phyloP scores from a whole-genome alignment of 2,888 invertebrate genomes.

The Ceratothoa steindachneri region DNA sequence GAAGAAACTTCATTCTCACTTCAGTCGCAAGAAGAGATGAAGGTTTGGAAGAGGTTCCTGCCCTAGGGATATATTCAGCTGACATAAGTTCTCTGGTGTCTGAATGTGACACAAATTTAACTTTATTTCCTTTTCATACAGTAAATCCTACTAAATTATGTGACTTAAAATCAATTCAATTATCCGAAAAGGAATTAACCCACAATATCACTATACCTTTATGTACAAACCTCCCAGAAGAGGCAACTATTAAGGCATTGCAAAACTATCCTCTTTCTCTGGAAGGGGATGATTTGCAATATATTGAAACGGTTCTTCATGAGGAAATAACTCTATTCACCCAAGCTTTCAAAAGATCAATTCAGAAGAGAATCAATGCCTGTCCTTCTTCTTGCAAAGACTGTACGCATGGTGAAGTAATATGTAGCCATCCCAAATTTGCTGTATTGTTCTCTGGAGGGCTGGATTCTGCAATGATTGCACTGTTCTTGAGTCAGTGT shows the following conservation, averaged over 20 bases:
- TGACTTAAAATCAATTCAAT: constrained; percentile 13
- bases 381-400: constrained; percentile 33
- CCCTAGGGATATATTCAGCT: constrained; percentile 54
- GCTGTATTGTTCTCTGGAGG: constrained; percentile 93
- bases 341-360: constrained; percentile 51
- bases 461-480: constrained; percentile 88
- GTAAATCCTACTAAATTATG: background rate
- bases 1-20: constrained; percentile 48
- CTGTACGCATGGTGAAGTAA: constrained; percentile 18
- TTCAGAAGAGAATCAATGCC: constrained; percentile 49
- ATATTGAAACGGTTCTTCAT: background rate
- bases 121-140: background rate
- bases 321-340: constrained; percentile 49
- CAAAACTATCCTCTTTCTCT: background rate
- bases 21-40: constrained; percentile 50
- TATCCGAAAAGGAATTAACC: background rate
- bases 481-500: constrained; percentile 70
- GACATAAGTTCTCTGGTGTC: constrained; percentile 29
- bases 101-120: background rate
- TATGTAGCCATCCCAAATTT: constrained; percentile 64
- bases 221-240: background rate
- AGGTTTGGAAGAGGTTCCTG: constrained; percentile 52
- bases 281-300: background rate
- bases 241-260: constrained; percentile 4
- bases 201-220: background rate